Base-by-base conservation (phyloP, 2,888 invertebrate genomes). In the Ganaspis brasiliensis region DNA sequence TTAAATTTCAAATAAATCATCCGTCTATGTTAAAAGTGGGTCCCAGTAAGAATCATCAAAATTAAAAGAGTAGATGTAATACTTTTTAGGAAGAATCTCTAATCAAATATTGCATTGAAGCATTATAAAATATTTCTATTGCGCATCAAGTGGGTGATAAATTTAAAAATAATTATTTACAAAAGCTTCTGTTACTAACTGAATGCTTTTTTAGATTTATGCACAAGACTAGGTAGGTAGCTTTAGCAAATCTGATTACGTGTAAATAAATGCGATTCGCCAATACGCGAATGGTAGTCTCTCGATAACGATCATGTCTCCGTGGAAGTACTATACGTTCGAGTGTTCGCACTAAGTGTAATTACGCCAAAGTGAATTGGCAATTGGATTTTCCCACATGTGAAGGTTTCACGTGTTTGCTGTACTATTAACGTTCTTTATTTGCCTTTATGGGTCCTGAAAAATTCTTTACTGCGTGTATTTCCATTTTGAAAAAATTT, bases 241-340 rank as follows among this genome's bases (percentile, higher is more conserved):
- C 37, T 63, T 67, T 8, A 45, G 24, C 24, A 45, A 67, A 67
- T 67, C 45, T 21, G 26, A 67, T 67, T 67, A 19, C 45, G 67
- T 67, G 45, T 24, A 67, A 67, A 67, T 63, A 63, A 63, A 63
- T 35, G 63, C 49, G 49, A 49, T 37, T 72, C 55, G 55, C 61
- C 49, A 45, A 56, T 73, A 59, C 45, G 67, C 40, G 67, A 67
- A 40, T 67, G 45, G 31, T 21, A 37, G 24, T 49, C 40, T 45
- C 73, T 59, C 49, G 59, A 73, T 73, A 73, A 59, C 59, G 45
- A 73, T 73, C 73, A 45, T 59, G 59, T 73, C 57, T 57, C 57
- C 59, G 9, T 61, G 45, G 37, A 73, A 57, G 12, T 49, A 31
- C 26, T 59, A 61, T 19, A 56, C 52, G 37, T 19, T 21, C 55